Evolutionary conservation across 2,888 invertebrate genomes (phyloP).

Genomic region (Brachypterus glaber): DNA sequence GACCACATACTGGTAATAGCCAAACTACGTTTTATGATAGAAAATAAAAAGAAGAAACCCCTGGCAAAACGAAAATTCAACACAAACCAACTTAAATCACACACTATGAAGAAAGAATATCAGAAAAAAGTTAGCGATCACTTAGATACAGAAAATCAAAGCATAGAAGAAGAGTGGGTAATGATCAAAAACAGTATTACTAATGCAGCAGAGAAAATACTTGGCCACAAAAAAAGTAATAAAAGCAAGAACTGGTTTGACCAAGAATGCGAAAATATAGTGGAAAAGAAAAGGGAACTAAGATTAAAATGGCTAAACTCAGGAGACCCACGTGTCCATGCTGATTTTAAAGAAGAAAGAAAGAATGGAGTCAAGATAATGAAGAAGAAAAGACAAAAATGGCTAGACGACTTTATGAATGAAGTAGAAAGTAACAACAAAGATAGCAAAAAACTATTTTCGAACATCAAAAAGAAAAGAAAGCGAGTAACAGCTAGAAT

Average conservation of each 20-base stretch:
- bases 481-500: not conserved
- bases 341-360: not conserved
- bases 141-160: not conserved
- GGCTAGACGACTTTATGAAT: not conserved
- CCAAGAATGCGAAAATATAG: not conserved
- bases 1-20: not conserved
- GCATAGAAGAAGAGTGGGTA: not conserved
- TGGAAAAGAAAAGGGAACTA: not conserved
- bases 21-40: not conserved
- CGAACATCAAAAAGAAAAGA: not conserved
- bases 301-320: not conserved
- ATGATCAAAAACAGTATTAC: not conserved
- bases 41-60: not conserved
- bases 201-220: not conserved
- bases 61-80: not conserved
- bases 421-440: not conserved
- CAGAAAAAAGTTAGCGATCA: not conserved
- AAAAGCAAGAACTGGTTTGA: not conserved
- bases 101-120: too few relatives aligned
- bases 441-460: not conserved
- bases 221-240: not conserved
- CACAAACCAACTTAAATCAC: not conserved
- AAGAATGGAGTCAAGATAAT: not conserved
- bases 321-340: not conserved
- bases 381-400: not conserved